Percentiles rank a stretch among this genome's conserved stretches.
phyloP scores from a whole-genome alignment of 2,113 vertebrate species.

The Cryptotis parvus region DNA sequence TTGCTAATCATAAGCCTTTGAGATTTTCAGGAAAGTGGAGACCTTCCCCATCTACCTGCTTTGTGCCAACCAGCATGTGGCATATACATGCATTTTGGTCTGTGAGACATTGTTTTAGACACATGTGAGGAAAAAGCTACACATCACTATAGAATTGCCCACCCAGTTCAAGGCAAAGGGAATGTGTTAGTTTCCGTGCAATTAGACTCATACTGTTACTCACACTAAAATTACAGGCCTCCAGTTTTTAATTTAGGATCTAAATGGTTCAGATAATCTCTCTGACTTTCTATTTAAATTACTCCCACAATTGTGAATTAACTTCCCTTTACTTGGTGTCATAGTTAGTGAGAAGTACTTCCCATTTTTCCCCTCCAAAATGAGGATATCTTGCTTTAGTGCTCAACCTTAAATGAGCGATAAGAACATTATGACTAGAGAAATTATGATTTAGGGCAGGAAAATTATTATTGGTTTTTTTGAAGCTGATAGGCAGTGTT shows the following conservation, averaged over 20 bases:
- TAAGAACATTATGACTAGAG: background rate
- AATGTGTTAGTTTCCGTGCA: conserved; percentile 61
- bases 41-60: conserved; percentile 44
- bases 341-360: conserved; percentile 23
- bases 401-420: background rate
- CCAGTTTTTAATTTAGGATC: conserved; percentile 8
- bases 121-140: background rate
- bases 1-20: background rate
- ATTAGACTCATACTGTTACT: conserved; percentile 47
- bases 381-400: background rate
- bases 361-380: background rate
- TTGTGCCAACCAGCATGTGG: conserved; percentile 52
- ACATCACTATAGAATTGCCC: background rate
- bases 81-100: conserved; percentile 62
- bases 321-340: conserved; percentile 28
- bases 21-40: conserved; percentile 61
- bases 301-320: background rate
- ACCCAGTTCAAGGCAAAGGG: conserved; percentile 7
- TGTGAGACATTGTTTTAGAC: conserved; percentile 7
- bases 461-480: conserved; percentile 54
- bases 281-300: conserved; percentile 55
- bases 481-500: background rate
- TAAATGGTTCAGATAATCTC: background rate
- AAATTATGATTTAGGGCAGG: background rate
- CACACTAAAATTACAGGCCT: conserved; percentile 36